phyloP scores from a whole-genome alignment of 2,888 invertebrate species.

The Endotricha flammealis region DNA sequence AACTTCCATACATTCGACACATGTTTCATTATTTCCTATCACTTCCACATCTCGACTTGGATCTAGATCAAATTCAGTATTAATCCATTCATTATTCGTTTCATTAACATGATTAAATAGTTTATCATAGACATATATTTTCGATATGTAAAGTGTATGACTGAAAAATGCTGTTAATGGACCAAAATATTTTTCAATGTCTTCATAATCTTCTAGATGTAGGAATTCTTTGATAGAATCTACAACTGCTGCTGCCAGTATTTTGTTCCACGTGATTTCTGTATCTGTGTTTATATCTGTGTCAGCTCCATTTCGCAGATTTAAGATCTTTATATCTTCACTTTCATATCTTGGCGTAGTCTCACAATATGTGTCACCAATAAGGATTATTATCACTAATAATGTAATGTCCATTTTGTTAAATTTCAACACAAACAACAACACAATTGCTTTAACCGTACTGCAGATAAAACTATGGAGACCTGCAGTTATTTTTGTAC shows the following conservation, averaged over 20 bases:
- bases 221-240: not conserved
- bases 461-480: constrained; percentile 50
- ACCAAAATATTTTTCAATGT: not conserved
- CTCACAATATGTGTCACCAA: not conserved
- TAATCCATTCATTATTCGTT: not conserved
- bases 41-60: not conserved
- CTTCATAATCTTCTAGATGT: not conserved
- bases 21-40: not conserved
- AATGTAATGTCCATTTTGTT: not conserved
- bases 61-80: not conserved
- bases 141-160: too few relatives aligned
- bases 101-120: not conserved
- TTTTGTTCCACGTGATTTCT: not conserved
- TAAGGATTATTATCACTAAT: not conserved
- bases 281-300: too few relatives aligned
- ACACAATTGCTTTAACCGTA: constrained; percentile 48
- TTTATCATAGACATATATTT: not conserved
- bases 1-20: not conserved
- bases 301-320: too few relatives aligned
- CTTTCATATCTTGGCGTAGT: too few relatives aligned
- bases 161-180: not conserved
- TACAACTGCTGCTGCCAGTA: not conserved
- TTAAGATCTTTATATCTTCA: too few relatives aligned
- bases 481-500: constrained; percentile 41
- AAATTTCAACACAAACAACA: constrained; percentile 36